Evolutionary conservation across 1,140 invertebrate species (phyloP), one percentile per base, ranked within the genome.

Genomic region (Drosophila chauvacae): DNA sequence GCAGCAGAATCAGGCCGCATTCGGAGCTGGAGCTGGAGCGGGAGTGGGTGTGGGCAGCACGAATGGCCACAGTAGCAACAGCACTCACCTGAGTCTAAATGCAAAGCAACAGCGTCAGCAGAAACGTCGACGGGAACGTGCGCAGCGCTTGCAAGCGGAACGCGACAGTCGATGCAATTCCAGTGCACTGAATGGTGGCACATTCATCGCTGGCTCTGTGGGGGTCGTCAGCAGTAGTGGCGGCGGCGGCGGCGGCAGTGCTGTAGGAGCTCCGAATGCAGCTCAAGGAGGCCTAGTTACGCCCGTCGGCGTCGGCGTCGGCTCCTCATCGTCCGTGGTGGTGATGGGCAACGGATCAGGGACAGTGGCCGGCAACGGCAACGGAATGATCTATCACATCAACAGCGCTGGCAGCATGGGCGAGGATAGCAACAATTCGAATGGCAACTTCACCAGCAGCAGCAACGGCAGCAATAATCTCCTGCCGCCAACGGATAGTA

Each of bases 71-170:
- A 78, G 62, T 50, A 64, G 45, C 41, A 84, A 60, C 60, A 85
- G 73, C 64, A 75, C 60, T 35, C 85, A 91, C 58, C 62, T 84
- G n/a, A 80, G 74, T 60, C 56, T 92, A 4, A 92, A 92, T 72
- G 84, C 88, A 7, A 92, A 96, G 94, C 95, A 96, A 92, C 95
- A 96, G 74, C 95, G 94, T 92, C 96, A 97, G 93, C 95, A 96
- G 93, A 97, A 97, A 92, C 95, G 96, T 92, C 95, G 96, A 91
- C 95, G 96, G 93, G 96, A 97, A 94, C 95, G 96, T 92, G 96
- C 96, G 81, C 96, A 96, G 94, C 96, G 96, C 93, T 96, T 97
- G 95, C 95, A 96, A 94, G 96, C 96, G 92, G 95, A 96, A 94
- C 94, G 96, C 93, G 91, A 92, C 76, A 91, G 73, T 60, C 91